Percentiles rank a stretch among this genome's conserved stretches.
These are phyloP conservation scores for Urocynchramus pylzowi DNA, from an alignment of 2,113 vertebrate species.

Conservation along the genomic window DNA sequence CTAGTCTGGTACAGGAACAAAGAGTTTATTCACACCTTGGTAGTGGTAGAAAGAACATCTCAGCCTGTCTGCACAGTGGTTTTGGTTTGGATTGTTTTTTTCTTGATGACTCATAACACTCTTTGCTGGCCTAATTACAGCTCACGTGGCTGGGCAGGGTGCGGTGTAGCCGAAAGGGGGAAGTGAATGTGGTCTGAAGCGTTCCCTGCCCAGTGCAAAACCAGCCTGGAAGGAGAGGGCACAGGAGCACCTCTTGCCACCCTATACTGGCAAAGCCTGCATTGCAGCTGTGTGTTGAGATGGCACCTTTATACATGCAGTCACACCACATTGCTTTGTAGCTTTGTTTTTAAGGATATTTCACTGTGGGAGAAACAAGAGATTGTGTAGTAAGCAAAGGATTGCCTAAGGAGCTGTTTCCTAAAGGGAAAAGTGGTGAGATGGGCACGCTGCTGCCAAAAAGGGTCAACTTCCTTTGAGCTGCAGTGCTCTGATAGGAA, in stretches of 20 bases:
- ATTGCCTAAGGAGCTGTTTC: background rate
- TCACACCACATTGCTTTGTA: background rate
- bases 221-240: background rate
- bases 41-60: background rate
- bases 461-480: background rate
- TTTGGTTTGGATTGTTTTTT: background rate
- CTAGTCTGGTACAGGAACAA: background rate
- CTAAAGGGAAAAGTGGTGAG: background rate
- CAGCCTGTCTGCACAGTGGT: background rate
- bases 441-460: background rate
- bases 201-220: background rate
- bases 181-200: background rate
- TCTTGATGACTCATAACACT: background rate
- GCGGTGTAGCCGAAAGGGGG: background rate
- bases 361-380: background rate
- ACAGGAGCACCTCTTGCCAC: background rate
- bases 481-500: background rate
- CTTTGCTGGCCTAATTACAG: background rate
- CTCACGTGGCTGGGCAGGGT: fast-evolving
- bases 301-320: background rate
- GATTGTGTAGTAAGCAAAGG: background rate
- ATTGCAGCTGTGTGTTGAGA: background rate
- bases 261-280: background rate
- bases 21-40: background rate
- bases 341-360: background rate